phyloP scores from a whole-genome alignment of 1,140 invertebrate genomes.

The Notospermus geniculatus region DNA sequence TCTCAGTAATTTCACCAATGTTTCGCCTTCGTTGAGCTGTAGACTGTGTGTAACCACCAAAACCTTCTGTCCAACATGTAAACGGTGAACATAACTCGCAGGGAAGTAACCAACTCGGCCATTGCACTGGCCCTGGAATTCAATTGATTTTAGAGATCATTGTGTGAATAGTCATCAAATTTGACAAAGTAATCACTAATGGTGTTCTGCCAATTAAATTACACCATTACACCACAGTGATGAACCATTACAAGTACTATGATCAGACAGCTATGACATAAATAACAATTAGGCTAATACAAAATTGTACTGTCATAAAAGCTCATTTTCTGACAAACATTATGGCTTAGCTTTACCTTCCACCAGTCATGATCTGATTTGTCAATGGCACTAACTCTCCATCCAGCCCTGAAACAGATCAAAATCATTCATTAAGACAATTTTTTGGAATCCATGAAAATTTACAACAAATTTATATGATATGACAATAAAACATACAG shows the following conservation, averaged over 20 bases:
- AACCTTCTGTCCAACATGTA: slow-evolving; percentile 84
- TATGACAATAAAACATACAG: too few relatives aligned
- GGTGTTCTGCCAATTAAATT: not conserved
- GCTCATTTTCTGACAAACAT: too few relatives aligned
- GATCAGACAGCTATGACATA: slow-evolving; percentile 7
- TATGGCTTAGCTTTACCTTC: too few relatives aligned
- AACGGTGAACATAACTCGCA: slow-evolving; percentile 86
- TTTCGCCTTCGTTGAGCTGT: slow-evolving; percentile 65
- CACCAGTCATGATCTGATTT: slow-evolving; percentile 95
- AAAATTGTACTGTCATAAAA: too few relatives aligned
- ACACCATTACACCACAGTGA: slow-evolving; percentile 10
- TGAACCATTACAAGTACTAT: too few relatives aligned
- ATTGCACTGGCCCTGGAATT: slow-evolving; percentile 80
- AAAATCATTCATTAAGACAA: too few relatives aligned
- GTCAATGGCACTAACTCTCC: slow-evolving; percentile 91
- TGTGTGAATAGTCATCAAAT: too few relatives aligned
- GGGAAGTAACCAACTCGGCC: slow-evolving; percentile 91
- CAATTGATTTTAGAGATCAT: too few relatives aligned
- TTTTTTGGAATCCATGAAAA: too few relatives aligned
- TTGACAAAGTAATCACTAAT: too few relatives aligned
- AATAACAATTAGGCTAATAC: too few relatives aligned
- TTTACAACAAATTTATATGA: too few relatives aligned
- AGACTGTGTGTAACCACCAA: slow-evolving; percentile 77
- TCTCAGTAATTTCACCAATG: slow-evolving; percentile 62
- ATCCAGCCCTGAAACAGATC: slow-evolving; percentile 71